phyloP scores from a whole-genome alignment of 2,888 invertebrate species.

The Acleris emargana region DNA sequence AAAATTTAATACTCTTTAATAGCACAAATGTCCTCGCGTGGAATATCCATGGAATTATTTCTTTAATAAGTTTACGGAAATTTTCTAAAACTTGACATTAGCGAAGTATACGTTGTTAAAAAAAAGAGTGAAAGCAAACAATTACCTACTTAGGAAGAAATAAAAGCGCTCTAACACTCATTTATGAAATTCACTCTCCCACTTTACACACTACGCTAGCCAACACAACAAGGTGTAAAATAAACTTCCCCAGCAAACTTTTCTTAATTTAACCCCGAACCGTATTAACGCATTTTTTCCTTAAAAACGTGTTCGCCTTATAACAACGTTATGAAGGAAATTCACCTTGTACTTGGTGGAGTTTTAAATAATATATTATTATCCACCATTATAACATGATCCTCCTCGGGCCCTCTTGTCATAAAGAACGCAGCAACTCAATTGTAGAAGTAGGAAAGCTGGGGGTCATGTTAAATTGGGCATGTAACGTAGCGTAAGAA shows the following conservation, averaged over 20 bases:
- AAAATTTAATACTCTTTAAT: too few species aligned
- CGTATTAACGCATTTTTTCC: slow-evolving; percentile 9
- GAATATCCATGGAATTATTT: too few species aligned
- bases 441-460: neutral
- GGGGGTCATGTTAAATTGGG: slow-evolving; percentile 16
- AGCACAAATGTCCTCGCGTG: too few species aligned
- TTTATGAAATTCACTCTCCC: too few species aligned
- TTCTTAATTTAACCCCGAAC: slow-evolving; percentile 9
- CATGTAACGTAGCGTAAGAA: slow-evolving; percentile 14
- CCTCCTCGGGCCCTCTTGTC: slow-evolving; percentile 1
- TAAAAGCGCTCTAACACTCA: too few species aligned
- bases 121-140: too few species aligned
- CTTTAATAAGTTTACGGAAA: too few species aligned
- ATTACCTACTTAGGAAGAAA: too few species aligned
- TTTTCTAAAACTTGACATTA: too few species aligned
- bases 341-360: slow-evolving; percentile 23
- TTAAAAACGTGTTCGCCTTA: slow-evolving; percentile 10
- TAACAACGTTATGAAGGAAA: slow-evolving; percentile 33
- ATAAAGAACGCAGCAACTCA: neutral
- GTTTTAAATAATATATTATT: slow-evolving; percentile 35
- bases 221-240: slow-evolving; percentile 13
- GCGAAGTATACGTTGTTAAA: too few species aligned
- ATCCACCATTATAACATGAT: slow-evolving; percentile 20
- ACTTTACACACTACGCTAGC: too few species aligned
- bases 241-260: slow-evolving; percentile 16